Percentiles rank a stretch among this genome's conserved stretches.
phyloP scores from a whole-genome alignment of 1,140 invertebrate genomes.

The Drosophila repleta region DNA sequence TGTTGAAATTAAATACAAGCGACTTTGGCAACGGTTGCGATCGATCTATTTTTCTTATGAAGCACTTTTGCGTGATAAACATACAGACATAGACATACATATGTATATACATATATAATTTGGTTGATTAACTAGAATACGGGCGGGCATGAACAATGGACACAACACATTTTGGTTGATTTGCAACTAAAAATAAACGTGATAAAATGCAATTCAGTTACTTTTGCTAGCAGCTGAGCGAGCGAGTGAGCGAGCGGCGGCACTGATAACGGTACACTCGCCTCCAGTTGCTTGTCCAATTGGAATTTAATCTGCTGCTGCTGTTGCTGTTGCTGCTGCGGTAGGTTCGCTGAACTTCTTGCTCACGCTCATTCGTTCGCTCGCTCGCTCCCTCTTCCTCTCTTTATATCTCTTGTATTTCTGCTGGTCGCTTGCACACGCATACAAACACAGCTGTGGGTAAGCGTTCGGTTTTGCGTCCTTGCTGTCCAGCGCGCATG shows the following conservation, averaged over 20 bases:
- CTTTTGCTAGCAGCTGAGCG: conserved; percentile 8
- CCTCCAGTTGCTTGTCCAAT: conserved; percentile 53
- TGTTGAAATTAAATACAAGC: background rate
- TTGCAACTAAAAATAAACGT: conserved; percentile 80
- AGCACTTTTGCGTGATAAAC: background rate
- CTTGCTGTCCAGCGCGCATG: conserved; percentile 28
- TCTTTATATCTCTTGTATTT: conserved; percentile 19
- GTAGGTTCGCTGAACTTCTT: conserved; percentile 72
- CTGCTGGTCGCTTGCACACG: conserved; percentile 10
- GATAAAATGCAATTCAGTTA: conserved; percentile 74
- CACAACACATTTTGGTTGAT: conserved; percentile 33
- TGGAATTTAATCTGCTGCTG: conserved; percentile 70
- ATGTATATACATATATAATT: background rate
- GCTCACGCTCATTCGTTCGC: conserved; percentile 9
- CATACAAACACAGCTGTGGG: background rate
- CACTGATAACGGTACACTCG: conserved; percentile 49
- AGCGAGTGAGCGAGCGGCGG: too few species aligned
- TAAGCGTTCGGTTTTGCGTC: conserved; percentile 20
- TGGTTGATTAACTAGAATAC: conserved; percentile 11
- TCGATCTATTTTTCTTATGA: conserved; percentile 22
- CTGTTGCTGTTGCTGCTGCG: conserved; percentile 44
- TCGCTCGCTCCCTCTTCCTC: background rate
- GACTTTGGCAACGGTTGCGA: background rate
- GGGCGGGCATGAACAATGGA: conserved; percentile 28
- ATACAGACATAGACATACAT: too few species aligned